Percentiles rank a stretch among this genome's conserved stretches.
Conservation (phyloP, 2,113 vertebrate genomes). For the Tringa solitaria region DNA sequence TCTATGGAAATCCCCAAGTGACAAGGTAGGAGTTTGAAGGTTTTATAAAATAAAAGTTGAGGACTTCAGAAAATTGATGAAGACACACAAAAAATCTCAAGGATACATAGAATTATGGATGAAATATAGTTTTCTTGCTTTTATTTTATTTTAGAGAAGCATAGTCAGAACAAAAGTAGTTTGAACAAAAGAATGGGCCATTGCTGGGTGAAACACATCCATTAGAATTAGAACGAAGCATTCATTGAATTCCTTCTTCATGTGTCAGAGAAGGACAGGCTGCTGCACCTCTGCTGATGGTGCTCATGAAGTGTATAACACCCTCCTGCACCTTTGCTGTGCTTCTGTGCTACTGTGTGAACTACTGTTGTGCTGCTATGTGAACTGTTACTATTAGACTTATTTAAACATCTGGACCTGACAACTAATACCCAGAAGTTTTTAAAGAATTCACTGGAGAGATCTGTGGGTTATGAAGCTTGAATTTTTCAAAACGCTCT, state of each 20-base stretch:
- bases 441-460: background rate
- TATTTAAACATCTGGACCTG: background rate
- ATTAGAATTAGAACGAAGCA: background rate
- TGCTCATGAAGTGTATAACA: background rate
- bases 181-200: background rate
- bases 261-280: background rate
- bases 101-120: background rate
- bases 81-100: background rate
- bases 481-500: constrained; percentile 16
- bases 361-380: background rate
- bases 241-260: background rate
- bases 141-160: background rate
- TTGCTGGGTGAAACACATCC: background rate
- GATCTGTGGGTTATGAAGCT: background rate
- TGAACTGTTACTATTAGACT: background rate
- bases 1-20: background rate
- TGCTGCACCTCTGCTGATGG: background rate
- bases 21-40: background rate
- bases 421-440: background rate
- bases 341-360: background rate
- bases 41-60: background rate
- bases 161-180: background rate
- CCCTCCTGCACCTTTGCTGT: background rate
- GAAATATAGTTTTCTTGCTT: background rate
- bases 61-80: background rate